Base-by-base conservation (phyloP, 2,888 invertebrate genomes). In the Acrobasis repandana region DNA sequence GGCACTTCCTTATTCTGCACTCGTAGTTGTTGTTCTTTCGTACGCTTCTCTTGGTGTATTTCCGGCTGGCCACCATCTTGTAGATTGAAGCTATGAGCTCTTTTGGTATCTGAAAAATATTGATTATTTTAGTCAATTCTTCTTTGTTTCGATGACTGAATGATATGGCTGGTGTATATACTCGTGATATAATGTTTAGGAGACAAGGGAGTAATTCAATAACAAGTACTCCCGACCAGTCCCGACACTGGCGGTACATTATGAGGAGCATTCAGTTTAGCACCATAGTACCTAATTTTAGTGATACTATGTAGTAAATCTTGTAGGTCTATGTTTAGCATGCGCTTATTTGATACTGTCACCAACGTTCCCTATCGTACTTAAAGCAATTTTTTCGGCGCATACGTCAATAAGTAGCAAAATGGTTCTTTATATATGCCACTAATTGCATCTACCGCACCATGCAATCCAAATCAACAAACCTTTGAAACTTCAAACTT, bases 71-170 rank as follows among this genome's bases (percentile, higher is more conserved):
- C 0, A 96, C 96, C 75, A 97, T 88, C 74, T 95, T 94, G 82
- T 96, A 96, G 54, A 96, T 94, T 47, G 94, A 94, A 56, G 94
- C 89, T 70, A 97, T 95, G 60, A 97, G 87, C 51, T 97, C 96
- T 74, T 95, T 95, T 0, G 97, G 97, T 69, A 95, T 94, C 88
- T 93, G 81, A 33, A 86, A 58, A n/a, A 48, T 16, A 16, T 16
- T 48, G 6, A 28, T 28, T 28, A 28, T 28, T 28, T 28, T 28
- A 6, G 28, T 28, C 2, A 28, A n/a, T 5, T 20, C 20, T 28
- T 28, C 28, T 28, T 28, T 28, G 2, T 28, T 4, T 28, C 28
- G 6, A 48, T 48, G 47, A 48, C 47, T 46, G 46, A n/a, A n/a
- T n/a, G n/a, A n/a, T n/a, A n/a, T n/a, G n/a, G n/a, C n/a, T n/a